Evolutionary conservation across 1,140 invertebrate species (phyloP).

Genomic region (Hyles vespertilio): DNA sequence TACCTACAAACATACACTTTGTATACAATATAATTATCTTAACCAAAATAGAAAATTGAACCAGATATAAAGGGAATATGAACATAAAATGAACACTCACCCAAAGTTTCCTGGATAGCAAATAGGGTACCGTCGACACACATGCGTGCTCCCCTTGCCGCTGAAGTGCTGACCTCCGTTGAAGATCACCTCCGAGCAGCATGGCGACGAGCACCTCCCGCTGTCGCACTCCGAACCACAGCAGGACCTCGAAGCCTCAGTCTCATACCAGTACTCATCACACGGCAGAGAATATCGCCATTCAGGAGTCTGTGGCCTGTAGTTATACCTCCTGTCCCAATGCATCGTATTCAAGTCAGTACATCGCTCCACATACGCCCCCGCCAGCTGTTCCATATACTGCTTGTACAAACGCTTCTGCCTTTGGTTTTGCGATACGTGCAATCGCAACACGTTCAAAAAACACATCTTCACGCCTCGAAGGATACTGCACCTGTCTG

Average conservation of each 20-base stretch:
- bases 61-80: too few relatives aligned
- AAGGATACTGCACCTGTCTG: slow-evolving; percentile 25
- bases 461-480: slow-evolving; percentile 67
- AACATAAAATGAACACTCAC: slow-evolving; percentile 35
- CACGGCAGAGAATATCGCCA: slow-evolving; percentile 52
- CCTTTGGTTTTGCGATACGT: slow-evolving; percentile 66
- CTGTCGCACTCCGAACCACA: slow-evolving; percentile 59
- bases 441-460: slow-evolving; percentile 67
- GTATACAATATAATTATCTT: too few relatives aligned
- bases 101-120: slow-evolving; percentile 66
- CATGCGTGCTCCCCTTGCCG: slow-evolving; percentile 43
- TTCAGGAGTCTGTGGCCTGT: slow-evolving; percentile 40
- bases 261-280: slow-evolving; percentile 45
- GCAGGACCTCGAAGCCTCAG: slow-evolving; percentile 44
- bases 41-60: too few relatives aligned
- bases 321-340: slow-evolving; percentile 45
- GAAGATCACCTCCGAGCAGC: slow-evolving; percentile 72
- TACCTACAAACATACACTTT: too few relatives aligned
- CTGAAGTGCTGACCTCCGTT: slow-evolving; percentile 70
- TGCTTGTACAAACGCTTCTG: slow-evolving; percentile 74
- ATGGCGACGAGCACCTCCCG: slow-evolving; percentile 65
- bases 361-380: slow-evolving; percentile 61
- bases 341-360: slow-evolving; percentile 43
- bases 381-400: slow-evolving; percentile 66
- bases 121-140: slow-evolving; percentile 41